Conservation (phyloP, 2,888 invertebrate genomes). For the Agapostemon virescens region DNA sequence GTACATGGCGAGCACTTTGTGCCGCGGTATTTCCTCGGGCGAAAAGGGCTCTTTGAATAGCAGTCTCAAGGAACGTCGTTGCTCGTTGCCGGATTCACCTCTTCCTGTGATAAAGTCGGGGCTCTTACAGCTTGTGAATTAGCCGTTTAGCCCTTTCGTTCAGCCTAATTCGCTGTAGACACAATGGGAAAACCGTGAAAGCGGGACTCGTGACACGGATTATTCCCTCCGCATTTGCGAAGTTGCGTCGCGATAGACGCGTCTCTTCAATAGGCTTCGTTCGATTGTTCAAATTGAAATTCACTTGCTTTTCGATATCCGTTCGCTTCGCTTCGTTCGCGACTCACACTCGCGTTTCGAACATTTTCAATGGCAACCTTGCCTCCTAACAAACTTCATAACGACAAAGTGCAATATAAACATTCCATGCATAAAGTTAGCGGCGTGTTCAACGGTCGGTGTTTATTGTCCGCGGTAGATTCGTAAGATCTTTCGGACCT, state of each 20-base stretch:
- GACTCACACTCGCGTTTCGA: too few species aligned
- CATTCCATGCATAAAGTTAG: too few species aligned
- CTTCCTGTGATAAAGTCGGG: conserved; percentile 52
- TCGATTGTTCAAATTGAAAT: too few species aligned
- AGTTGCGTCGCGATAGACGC: too few species aligned
- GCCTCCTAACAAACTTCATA: too few species aligned
- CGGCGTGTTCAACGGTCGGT: too few species aligned
- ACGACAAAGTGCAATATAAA: too few species aligned
- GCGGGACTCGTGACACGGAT: conserved; percentile 4
- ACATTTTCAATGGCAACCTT: too few species aligned
- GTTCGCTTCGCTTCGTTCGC: too few species aligned
- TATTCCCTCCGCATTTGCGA: neutral
- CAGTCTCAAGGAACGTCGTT: conserved; percentile 44
- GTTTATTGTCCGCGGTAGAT: too few species aligned
- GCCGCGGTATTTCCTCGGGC: conserved; percentile 36
- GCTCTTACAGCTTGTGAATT: conserved; percentile 55
- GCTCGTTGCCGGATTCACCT: conserved; percentile 48
- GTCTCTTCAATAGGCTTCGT: neutral
- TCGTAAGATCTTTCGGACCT: too few species aligned
- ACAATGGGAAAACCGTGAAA: conserved; percentile 30
- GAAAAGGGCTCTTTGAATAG: conserved; percentile 59
- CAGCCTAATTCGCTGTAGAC: conserved; percentile 39
- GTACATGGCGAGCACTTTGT: conserved; percentile 52
- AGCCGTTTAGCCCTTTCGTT: conserved; percentile 47
- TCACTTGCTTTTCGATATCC: too few species aligned